These are phyloP conservation scores for Bagarius yarrelli DNA, from an alignment of 2,113 vertebrate genomes.

Conservation along the genomic window DNA sequence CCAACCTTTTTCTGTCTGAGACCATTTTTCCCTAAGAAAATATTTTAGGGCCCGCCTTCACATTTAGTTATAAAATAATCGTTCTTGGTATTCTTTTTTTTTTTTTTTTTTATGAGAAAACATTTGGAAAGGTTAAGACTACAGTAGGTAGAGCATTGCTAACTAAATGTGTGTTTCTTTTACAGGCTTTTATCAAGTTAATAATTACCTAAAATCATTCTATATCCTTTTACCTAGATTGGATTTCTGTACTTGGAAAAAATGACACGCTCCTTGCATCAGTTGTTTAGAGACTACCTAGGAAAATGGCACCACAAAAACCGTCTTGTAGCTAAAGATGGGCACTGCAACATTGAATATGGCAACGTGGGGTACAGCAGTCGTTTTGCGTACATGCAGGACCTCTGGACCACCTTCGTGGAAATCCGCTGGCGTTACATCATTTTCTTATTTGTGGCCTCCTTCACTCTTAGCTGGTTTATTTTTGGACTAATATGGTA, in stretches of 20 bases:
- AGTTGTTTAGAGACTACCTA: neutral
- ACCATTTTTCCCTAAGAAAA: no score
- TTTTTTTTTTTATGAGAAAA: no score
- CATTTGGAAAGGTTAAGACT: no score
- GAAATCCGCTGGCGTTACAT: conserved; percentile 13
- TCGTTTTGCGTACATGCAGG: neutral
- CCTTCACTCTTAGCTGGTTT: conserved; percentile 20
- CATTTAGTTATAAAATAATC: no score
- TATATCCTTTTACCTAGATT: neutral
- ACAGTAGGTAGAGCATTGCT: neutral
- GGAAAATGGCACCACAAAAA: neutral
- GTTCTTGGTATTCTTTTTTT: no score
- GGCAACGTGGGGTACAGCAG: conserved; percentile 11
- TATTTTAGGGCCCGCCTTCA: no score
- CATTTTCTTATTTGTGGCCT: conserved; percentile 9
- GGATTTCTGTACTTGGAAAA: neutral
- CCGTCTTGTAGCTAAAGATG: neutral
- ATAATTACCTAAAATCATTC: neutral
- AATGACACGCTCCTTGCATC: conserved; percentile 1
- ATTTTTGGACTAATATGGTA: conserved; percentile 22
- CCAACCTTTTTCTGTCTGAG: no score
- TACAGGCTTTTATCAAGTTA: neutral
- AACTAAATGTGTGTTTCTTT: neutral
- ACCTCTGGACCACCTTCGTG: conserved; percentile 19
- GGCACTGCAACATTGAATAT: conserved; percentile 20